Conservation (phyloP, 1,140 invertebrate genomes). For the Drosophila ironensis region DNA sequence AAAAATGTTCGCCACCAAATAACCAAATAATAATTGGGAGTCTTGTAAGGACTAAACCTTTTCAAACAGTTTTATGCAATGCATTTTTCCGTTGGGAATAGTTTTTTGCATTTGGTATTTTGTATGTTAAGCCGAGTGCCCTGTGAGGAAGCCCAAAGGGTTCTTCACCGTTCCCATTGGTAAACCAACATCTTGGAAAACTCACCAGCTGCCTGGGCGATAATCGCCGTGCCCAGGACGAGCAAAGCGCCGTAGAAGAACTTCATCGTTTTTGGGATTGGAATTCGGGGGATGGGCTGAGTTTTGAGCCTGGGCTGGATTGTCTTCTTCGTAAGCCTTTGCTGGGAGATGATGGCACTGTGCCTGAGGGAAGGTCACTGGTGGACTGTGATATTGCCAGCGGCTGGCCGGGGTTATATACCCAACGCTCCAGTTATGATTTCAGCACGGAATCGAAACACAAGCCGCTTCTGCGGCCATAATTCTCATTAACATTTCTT, state of each 20-base stretch:
- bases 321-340: too few relatives aligned
- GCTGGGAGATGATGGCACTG: not conserved
- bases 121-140: too few relatives aligned
- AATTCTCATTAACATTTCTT: constrained; percentile 68
- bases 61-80: too few relatives aligned
- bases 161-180: not conserved
- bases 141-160: too few relatives aligned
- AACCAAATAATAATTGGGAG: not conserved
- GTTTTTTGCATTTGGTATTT: too few relatives aligned
- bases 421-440: constrained; percentile 48
- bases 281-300: not conserved
- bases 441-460: constrained; percentile 1
- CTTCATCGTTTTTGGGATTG: constrained; percentile 38
- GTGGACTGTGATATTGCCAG: constrained; percentile 63
- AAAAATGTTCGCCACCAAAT: not conserved
- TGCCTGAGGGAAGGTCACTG: constrained; percentile 49
- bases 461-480: constrained; percentile 4
- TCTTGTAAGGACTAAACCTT: not conserved
- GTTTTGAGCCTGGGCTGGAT: not conserved
- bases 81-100: too few relatives aligned
- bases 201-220: constrained; percentile 55
- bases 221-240: constrained; percentile 38
- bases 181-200: not conserved
- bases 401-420: constrained; percentile 54
- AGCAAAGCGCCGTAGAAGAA: constrained; percentile 35